Evolutionary conservation across 2,797 vertebrate species (phyloP).

Genomic region (Scarus forsteni): DNA sequence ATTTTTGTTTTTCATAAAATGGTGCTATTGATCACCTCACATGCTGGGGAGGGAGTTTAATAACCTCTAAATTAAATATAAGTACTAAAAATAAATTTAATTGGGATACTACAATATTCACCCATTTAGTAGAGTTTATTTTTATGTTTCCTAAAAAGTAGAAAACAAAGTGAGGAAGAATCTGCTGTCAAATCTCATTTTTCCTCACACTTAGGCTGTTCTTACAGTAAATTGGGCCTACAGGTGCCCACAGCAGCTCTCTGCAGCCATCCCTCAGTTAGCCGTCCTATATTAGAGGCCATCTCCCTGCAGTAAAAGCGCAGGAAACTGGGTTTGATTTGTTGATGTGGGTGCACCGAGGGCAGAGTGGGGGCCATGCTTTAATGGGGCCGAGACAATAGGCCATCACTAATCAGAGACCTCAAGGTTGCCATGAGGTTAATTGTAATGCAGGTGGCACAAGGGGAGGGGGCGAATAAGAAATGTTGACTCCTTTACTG

Average conservation of each 20-base stretch:
- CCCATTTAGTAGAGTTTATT: too few relatives aligned
- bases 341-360: constrained; percentile 87
- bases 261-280: constrained; percentile 62
- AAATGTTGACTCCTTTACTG: constrained; percentile 92
- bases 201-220: neutral
- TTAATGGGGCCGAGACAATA: constrained; percentile 93
- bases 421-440: constrained; percentile 95
- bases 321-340: constrained; percentile 91
- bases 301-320: constrained; percentile 80
- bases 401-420: constrained; percentile 95
- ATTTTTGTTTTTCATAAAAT: too few relatives aligned
- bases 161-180: neutral
- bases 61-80: too few relatives aligned
- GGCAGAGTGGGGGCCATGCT: constrained; percentile 89
- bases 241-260: constrained; percentile 78
- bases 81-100: too few relatives aligned
- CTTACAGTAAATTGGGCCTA: constrained; percentile 19
- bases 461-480: constrained; percentile 84
- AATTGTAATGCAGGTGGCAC: constrained; percentile 94
- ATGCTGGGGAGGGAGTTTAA: too few relatives aligned
- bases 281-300: constrained; percentile 79
- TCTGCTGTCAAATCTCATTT: neutral
- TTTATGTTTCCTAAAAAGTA: too few relatives aligned
- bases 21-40: too few relatives aligned
- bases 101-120: too few relatives aligned